Conservation (phyloP, 2,113 vertebrate genomes). For the Mastomys natalensis region DNA sequence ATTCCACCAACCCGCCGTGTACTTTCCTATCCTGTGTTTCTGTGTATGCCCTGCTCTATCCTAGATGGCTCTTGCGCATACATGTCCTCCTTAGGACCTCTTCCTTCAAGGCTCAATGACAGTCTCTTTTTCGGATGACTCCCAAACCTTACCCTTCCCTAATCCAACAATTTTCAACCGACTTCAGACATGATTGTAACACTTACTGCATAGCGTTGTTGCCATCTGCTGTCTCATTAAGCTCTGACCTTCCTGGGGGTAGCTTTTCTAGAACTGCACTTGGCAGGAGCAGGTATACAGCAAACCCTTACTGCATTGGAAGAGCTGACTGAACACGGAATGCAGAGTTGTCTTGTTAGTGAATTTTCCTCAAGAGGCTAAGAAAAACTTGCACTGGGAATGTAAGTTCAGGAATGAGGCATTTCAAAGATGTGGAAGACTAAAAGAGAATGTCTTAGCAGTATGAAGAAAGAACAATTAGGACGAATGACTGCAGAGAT, state of each 20-base stretch:
- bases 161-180: neutral
- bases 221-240: neutral
- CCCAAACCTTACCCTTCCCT: neutral
- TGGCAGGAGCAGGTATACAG: neutral
- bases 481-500: neutral
- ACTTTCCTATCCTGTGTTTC: neutral
- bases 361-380: neutral
- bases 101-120: neutral
- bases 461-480: neutral
- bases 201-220: neutral
- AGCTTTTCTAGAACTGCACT: constrained; percentile 9
- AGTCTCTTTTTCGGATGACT: neutral
- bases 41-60: neutral
- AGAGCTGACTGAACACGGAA: neutral
- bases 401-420: neutral
- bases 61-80: neutral
- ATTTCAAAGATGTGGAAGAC: neutral
- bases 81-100: neutral
- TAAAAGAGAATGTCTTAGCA: neutral
- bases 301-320: neutral
- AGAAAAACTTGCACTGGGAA: neutral
- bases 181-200: neutral
- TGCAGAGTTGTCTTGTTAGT: neutral
- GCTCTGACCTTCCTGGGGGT: neutral
- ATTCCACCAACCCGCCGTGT: neutral